Evolutionary conservation across 2,113 vertebrate genomes (phyloP), one percentile per base, ranked within the genome.

Genomic region (Dipodomys ordii): DNA sequence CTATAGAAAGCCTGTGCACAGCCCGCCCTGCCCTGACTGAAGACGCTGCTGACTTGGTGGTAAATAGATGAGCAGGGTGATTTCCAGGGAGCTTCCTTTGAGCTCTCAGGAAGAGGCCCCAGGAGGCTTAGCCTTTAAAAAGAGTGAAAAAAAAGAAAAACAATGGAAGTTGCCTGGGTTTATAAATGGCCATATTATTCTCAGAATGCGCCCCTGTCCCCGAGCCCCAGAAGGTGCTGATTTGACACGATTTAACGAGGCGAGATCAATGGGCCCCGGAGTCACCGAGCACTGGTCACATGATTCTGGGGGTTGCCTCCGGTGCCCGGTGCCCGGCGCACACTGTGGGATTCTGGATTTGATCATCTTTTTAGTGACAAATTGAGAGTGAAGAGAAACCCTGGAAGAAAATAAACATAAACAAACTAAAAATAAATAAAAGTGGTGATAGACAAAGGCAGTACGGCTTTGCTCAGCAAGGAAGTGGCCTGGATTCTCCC

Each of bases 301-400:
- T 2, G 0, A 10, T 65, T 64, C 30, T 4, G 9, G 49, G 5
- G 18, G 32, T 2, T 16, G 30, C 23, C 44, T 49, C 9, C 13
- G 20, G 53, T 22, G 5, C 20, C 72, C 12, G 2, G 39, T 8
- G 15, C n/a, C n/a, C 0, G 0, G 1, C 0, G 4, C 0, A 53
- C 73, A 30, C 0, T 0, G 5, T 3, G n/a, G 27, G 6, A 10
- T 1, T 78, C 32, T 4, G 2, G 0, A 46, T 6, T 74, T 92
- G 57, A 85, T 19, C 15, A 4, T 28, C 85, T 93, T 72, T 22
- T 49, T 62, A 60, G 53, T 7, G 32, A 74, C 16, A 16, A 77
- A 78, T 2, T 7, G 5, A 39, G 39, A 69, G 4, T 18, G 18
- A n/a, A 72, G 57, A 28, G 57, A 25, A 27, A 13, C 1, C 13